phyloP scores from a whole-genome alignment of 1,140 invertebrate genomes.

The Rhynchophorus ferrugineus region DNA sequence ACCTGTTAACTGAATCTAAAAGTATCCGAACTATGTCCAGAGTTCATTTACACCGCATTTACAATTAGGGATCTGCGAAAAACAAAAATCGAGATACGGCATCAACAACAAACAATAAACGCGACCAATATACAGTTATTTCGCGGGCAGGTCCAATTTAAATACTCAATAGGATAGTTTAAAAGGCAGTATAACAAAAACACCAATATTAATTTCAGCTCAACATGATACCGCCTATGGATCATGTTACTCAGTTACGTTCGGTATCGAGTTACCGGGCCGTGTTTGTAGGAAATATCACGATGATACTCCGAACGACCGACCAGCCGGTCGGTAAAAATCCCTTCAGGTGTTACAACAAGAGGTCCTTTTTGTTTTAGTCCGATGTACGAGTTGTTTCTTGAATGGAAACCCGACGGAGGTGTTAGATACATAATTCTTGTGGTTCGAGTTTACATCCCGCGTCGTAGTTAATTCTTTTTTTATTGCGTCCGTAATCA shows the following conservation, averaged over 20 bases:
- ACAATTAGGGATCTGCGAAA: too few relatives aligned
- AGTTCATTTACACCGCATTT: too few relatives aligned
- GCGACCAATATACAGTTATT: too few relatives aligned
- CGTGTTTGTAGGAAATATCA: background rate
- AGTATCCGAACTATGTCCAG: too few relatives aligned
- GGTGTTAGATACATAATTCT: background rate
- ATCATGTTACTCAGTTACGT: background rate
- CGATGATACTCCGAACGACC: too few relatives aligned
- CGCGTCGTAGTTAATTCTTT: too few relatives aligned
- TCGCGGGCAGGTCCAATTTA: too few relatives aligned
- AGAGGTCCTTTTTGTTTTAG: background rate
- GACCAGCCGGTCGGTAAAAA: background rate
- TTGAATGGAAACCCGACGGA: background rate
- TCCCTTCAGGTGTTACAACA: background rate
- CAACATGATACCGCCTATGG: background rate
- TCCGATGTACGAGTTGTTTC: background rate
- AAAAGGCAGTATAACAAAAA: background rate
- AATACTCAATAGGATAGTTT: background rate
- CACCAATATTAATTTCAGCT: background rate
- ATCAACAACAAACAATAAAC: too few relatives aligned
- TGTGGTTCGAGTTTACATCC: background rate
- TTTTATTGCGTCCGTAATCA: constrained; percentile 4
- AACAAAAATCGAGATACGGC: too few relatives aligned
- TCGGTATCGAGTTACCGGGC: background rate
- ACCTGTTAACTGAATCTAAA: too few relatives aligned